Conservation (phyloP, 2,888 invertebrate genomes). For the Lithophane semibrunnea region DNA sequence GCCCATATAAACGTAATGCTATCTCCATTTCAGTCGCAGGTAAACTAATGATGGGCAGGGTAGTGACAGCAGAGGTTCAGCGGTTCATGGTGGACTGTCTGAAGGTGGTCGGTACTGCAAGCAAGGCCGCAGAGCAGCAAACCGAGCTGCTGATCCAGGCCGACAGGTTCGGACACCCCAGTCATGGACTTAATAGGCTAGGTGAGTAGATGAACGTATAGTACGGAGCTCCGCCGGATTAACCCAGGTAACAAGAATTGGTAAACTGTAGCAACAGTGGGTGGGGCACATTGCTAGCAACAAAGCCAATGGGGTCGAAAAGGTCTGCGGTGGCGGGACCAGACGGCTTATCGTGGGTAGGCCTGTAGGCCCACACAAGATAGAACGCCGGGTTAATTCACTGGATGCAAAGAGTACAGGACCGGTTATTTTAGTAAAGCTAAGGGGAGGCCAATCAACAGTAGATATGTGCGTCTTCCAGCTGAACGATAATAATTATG, state of each 20-base stretch:
- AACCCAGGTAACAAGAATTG: background rate
- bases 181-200: constrained; percentile 96
- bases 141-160: constrained; percentile 93
- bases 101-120: constrained; percentile 90
- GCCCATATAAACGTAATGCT: background rate
- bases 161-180: constrained; percentile 95
- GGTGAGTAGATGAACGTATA: constrained; percentile 82
- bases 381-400: too few relatives aligned
- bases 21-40: constrained; percentile 11
- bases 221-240: background rate
- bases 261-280: background rate
- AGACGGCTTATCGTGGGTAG: background rate
- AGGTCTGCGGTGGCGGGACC: background rate
- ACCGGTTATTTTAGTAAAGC: background rate
- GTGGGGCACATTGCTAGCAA: too few relatives aligned
- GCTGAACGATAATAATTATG: background rate
- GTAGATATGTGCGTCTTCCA: background rate
- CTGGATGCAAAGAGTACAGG: background rate
- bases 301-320: background rate
- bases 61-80: constrained; percentile 89
- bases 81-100: constrained; percentile 92
- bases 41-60: constrained; percentile 77
- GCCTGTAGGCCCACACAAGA: background rate
- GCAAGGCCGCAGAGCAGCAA: constrained; percentile 91
- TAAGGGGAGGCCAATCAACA: background rate